Evolutionary conservation across 2,797 vertebrate genomes (phyloP).

Genomic region (Alosa sapidissima): DNA sequence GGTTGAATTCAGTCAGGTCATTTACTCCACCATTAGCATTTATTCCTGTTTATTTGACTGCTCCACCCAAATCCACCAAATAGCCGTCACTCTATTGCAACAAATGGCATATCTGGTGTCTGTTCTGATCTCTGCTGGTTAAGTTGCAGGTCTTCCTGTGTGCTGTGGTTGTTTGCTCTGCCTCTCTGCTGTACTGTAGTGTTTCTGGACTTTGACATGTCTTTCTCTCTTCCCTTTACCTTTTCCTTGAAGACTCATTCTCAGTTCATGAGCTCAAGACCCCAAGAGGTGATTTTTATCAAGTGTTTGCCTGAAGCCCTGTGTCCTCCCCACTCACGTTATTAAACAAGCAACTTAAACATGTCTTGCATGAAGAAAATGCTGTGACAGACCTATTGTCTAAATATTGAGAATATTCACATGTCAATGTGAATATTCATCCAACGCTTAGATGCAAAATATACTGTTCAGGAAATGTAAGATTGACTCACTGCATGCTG

Average conservation of each 20-base stretch:
- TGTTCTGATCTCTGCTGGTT: constrained; percentile 22
- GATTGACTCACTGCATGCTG: background rate
- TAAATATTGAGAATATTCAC: background rate
- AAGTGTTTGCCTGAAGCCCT: constrained; percentile 67
- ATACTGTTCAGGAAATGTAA: background rate
- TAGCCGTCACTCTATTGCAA: constrained; percentile 35
- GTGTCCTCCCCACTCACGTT: constrained; percentile 34
- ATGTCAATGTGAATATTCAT: background rate
- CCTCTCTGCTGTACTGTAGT: constrained; percentile 36
- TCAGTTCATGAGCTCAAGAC: constrained; percentile 99
- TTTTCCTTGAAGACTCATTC: constrained; percentile 91
- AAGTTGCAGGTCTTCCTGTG: constrained; percentile 41
- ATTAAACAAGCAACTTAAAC: constrained; percentile 35
- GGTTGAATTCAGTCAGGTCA: background rate
- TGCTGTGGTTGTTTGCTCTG: constrained; percentile 32
- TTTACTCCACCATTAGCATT: background rate
- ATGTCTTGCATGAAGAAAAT: constrained; percentile 54
- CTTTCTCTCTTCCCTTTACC: constrained; percentile 74
- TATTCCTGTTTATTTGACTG: background rate
- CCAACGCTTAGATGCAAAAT: background rate
- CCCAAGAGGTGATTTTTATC: constrained; percentile 96
- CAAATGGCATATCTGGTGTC: constrained; percentile 61
- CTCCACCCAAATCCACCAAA: background rate
- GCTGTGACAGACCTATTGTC: constrained; percentile 32
- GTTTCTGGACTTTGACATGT: constrained; percentile 69